A percentile compares a stretch with the other conserved stretches of the same genome.
Conservation (phyloP, 2,113 vertebrate genomes). For the Seriola dumerili region DNA sequence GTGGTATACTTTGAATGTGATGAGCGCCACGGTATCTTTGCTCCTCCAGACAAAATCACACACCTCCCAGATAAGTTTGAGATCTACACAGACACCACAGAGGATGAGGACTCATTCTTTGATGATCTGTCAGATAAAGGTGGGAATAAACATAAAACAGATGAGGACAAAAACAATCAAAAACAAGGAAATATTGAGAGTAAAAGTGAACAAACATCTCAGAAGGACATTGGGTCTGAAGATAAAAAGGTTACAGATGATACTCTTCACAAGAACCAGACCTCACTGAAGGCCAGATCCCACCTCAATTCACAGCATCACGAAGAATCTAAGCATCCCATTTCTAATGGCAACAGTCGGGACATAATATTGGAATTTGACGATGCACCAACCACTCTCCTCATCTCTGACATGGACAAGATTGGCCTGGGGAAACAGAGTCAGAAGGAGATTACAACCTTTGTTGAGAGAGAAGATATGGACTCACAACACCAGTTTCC, state of each 20-base stretch:
- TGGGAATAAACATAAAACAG: conserved; percentile 43
- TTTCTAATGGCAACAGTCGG: conserved; percentile 59
- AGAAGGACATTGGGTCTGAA: conserved; percentile 58
- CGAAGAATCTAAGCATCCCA: conserved; percentile 39
- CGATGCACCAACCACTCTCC: conserved; percentile 46
- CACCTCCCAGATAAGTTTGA: conserved; percentile 85
- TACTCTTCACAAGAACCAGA: conserved; percentile 32
- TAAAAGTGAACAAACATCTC: conserved; percentile 64
- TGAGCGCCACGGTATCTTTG: conserved; percentile 93
- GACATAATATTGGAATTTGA: conserved; percentile 71
- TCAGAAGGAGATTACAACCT: conserved; percentile 75
- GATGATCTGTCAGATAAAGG: conserved; percentile 81
- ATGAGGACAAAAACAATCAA: conserved; percentile 34
- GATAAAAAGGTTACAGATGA: conserved; percentile 65
- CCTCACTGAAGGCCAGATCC: conserved; percentile 18
- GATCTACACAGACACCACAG: conserved; percentile 79
- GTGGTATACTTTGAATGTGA: conserved; percentile 91
- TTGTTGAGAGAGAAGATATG: conserved; percentile 84
- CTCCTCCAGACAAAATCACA: conserved; percentile 93
- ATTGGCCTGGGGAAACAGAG: conserved; percentile 19
- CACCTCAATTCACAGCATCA: conserved; percentile 38
- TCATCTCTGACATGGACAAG: conserved; percentile 65
- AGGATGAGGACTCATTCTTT: conserved; percentile 88
- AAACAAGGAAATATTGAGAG: conserved; percentile 48
- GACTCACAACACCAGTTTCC: conserved; percentile 78